A percentile compares a stretch with the other conserved stretches of the same genome.
phyloP scores from a whole-genome alignment of 2,113 vertebrate species.

The Turdus rufiventris region DNA sequence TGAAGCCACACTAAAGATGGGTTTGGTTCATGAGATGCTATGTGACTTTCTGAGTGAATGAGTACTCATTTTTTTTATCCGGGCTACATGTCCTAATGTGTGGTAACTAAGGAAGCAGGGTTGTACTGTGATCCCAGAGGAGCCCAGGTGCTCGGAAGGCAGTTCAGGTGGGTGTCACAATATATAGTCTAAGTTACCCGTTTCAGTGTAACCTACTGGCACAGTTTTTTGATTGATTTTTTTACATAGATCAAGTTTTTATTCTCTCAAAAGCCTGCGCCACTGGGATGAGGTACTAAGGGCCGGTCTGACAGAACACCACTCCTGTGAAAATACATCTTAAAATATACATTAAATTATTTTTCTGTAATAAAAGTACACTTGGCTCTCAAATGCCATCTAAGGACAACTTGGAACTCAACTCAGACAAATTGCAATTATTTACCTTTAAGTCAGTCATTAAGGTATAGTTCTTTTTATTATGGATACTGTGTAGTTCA shows the following conservation, averaged over 20 bases:
- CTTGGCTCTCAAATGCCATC: not conserved
- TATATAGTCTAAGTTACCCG: not conserved
- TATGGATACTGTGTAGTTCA: not conserved
- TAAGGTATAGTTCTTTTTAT: not conserved
- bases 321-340: not conserved
- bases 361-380: not conserved
- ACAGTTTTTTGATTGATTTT: not conserved
- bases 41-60: not conserved
- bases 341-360: not conserved
- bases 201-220: not conserved
- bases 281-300: not conserved
- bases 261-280: not conserved
- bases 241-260: not conserved
- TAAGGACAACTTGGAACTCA: not conserved
- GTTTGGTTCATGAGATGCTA: not conserved
- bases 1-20: not conserved
- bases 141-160: fast-evolving
- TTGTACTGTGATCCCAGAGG: not conserved
- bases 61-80: not conserved
- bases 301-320: not conserved
- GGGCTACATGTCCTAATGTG: not conserved
- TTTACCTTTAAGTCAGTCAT: not conserved
- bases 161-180: fast-evolving
- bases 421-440: not conserved
- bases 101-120: not conserved